These are phyloP conservation scores for Ancistrus triradiatus DNA, from an alignment of 2,113 vertebrate species.

Conservation along the genomic window DNA sequence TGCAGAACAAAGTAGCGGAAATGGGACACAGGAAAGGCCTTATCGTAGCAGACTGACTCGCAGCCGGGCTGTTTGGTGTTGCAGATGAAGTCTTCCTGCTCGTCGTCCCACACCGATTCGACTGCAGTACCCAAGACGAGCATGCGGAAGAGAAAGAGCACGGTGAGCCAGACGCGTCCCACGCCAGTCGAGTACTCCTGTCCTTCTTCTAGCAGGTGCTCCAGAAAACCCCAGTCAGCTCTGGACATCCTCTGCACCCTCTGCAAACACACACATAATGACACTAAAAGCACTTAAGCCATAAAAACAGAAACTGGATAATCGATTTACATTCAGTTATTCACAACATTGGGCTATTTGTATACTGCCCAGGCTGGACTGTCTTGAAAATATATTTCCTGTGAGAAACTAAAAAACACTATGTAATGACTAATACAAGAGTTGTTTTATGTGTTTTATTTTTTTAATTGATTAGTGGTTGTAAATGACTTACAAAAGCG, in stretches of 20 bases:
- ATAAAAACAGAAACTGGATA: no score
- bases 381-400: no score
- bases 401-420: no score
- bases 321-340: no score
- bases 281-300: no score
- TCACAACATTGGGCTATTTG: no score
- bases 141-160: constrained; percentile 96
- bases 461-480: no score
- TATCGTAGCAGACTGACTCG: constrained; percentile 85
- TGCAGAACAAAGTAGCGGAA: constrained; percentile 97
- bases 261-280: constrained; percentile 39
- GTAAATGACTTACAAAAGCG: no score
- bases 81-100: constrained; percentile 87
- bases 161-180: constrained; percentile 90
- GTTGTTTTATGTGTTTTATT: no score
- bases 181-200: constrained; percentile 87
- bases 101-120: constrained; percentile 93
- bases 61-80: constrained; percentile 92
- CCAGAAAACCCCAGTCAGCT: constrained; percentile 94
- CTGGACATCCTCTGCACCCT: constrained; percentile 77
- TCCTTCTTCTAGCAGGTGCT: constrained; percentile 89
- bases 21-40: constrained; percentile 94
- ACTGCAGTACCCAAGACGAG: constrained; percentile 85
- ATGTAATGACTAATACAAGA: no score
- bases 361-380: no score